Conservation (phyloP, 1,140 invertebrate genomes). For the Camponotus vicinus region DNA sequence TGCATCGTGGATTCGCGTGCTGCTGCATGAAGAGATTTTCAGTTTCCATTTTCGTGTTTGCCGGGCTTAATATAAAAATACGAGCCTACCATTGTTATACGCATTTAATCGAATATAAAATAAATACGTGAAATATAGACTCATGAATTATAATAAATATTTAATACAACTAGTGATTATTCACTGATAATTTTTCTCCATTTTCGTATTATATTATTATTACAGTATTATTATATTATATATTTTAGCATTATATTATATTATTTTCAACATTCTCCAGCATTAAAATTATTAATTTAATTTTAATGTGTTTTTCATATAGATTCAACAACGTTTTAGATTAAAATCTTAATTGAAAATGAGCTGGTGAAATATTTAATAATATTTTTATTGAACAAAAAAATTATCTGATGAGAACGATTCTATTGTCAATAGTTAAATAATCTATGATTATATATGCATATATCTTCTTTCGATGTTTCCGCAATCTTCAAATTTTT, state of each 20-base stretch:
- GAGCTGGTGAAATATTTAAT: background rate
- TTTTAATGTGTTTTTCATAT: background rate
- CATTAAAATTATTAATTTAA: background rate
- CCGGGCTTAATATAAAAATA: conserved; percentile 30
- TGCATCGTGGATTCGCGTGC: background rate
- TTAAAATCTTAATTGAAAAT: background rate
- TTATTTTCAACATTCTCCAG: background rate
- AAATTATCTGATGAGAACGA: background rate
- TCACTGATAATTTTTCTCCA: background rate
- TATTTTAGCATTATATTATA: background rate
- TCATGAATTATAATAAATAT: background rate
- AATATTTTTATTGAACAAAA: background rate
- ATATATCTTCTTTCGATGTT: background rate
- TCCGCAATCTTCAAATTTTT: conserved; percentile 9
- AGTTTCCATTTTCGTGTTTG: background rate
- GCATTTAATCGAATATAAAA: conserved; percentile 28
- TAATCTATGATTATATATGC: background rate
- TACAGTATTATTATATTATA: too few relatives aligned
- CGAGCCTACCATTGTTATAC: background rate
- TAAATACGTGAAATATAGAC: background rate
- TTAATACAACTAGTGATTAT: background rate
- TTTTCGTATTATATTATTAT: too few relatives aligned
- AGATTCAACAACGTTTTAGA: background rate
- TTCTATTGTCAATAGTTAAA: background rate
- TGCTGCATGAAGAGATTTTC: background rate